A percentile compares a stretch with the other conserved stretches of the same genome.
Evolutionary conservation across 2,113 vertebrate species (phyloP).

Genomic region (Nesospiza acunhae): DNA sequence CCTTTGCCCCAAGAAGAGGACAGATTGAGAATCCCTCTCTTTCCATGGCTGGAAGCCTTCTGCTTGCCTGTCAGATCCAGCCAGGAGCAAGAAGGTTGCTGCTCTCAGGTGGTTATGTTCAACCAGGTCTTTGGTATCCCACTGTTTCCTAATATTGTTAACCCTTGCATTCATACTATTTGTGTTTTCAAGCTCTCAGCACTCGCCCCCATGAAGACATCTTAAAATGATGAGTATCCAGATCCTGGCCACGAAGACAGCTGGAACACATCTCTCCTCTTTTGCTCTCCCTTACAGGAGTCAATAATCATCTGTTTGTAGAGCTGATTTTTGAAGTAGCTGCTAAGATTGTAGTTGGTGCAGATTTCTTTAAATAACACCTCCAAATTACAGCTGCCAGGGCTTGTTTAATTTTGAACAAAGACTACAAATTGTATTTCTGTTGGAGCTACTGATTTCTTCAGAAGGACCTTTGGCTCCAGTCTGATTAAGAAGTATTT

Average conservation of each 20-base stretch:
- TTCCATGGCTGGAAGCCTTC: neutral
- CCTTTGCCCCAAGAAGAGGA: neutral
- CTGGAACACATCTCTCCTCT: neutral
- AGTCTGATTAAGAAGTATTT: neutral
- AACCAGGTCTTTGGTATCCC: neutral
- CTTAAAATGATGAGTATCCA: neutral
- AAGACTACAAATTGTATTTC: neutral
- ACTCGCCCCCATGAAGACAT: neutral
- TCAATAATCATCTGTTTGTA: neutral
- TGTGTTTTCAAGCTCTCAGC: neutral
- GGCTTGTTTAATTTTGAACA: constrained; percentile 25
- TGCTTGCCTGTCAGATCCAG: neutral
- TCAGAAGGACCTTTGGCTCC: neutral
- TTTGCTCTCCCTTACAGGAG: neutral
- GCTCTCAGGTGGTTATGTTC: neutral
- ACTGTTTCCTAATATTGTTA: neutral
- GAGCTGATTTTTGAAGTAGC: neutral
- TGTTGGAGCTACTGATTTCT: neutral
- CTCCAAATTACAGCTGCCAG: neutral
- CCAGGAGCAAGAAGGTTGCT: neutral
- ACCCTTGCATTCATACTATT: neutral
- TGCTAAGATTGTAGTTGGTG: neutral
- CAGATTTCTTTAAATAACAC: neutral
- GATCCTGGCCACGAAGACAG: neutral
- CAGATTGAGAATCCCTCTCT: neutral